A percentile compares a stretch with the other conserved stretches of the same genome.
Evolutionary conservation across 2,888 invertebrate genomes (phyloP).

Genomic region (Bruchidius siliquastri): DNA sequence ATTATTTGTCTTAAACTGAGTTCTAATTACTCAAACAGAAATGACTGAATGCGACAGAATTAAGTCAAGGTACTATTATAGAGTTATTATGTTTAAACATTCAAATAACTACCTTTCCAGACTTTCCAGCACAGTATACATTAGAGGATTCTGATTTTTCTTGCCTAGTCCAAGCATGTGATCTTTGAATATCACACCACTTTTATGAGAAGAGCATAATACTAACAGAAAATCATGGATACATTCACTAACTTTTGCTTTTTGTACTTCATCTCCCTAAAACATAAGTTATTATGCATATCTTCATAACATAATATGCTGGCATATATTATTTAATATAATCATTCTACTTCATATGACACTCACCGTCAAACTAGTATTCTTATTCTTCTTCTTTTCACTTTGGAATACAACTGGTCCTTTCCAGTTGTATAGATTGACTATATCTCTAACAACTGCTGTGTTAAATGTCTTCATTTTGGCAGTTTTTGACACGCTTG

Average conservation of each 20-base stretch:
- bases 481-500: slow-evolving; percentile 63
- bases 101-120: slow-evolving; percentile 48
- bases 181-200: slow-evolving; percentile 74
- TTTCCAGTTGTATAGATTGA: slow-evolving; percentile 70
- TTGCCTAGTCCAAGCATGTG: slow-evolving; percentile 58
- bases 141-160: slow-evolving; percentile 54
- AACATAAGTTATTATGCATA: background rate
- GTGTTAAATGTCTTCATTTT: slow-evolving; percentile 70
- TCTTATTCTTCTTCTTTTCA: slow-evolving; percentile 40
- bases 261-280: slow-evolving; percentile 44
- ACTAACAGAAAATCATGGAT: slow-evolving; percentile 68
- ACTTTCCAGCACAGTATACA: slow-evolving; percentile 60
- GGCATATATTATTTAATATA: too few relatives aligned
- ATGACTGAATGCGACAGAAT: too few relatives aligned
- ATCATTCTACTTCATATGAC: too few relatives aligned
- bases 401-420: slow-evolving; percentile 52
- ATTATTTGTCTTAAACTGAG: too few relatives aligned
- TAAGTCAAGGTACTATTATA: too few relatives aligned
- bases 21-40: too few relatives aligned
- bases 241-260: slow-evolving; percentile 52
- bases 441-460: slow-evolving; percentile 61
- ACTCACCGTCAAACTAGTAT: slow-evolving; percentile 26
- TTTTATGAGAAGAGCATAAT: slow-evolving; percentile 69
- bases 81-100: too few relatives aligned
- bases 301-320: too few relatives aligned